These are phyloP conservation scores for Hemicentrotus pulcherrimus DNA, from an alignment of 35 echinoderm and acorn worm genomes.

Conservation along the genomic window DNA sequence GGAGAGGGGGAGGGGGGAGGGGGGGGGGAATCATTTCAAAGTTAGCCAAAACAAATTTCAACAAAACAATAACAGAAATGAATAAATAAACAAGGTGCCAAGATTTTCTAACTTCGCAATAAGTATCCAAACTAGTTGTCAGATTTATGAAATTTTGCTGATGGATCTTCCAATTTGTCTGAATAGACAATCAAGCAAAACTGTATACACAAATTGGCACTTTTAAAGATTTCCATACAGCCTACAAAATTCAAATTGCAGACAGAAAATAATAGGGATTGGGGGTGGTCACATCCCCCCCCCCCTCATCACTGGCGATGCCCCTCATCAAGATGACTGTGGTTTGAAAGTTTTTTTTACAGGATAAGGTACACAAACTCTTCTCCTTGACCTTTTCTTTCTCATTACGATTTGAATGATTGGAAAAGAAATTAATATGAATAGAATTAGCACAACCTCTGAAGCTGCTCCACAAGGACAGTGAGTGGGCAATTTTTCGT, in stretches of 20 bases:
- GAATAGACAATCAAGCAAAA: too few relatives aligned
- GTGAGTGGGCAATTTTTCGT: not conserved
- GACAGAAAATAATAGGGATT: not conserved
- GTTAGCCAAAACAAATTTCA: too few relatives aligned
- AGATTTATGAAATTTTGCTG: too few relatives aligned
- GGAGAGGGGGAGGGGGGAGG: too few relatives aligned
- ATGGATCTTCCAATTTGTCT: too few relatives aligned
- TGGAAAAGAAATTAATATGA: not conserved
- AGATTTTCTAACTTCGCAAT: too few relatives aligned
- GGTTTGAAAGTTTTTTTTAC: not conserved
- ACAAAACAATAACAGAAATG: too few relatives aligned
- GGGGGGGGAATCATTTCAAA: too few relatives aligned
- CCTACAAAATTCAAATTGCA: not conserved
- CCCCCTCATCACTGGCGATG: too few relatives aligned
- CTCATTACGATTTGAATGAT: not conserved
- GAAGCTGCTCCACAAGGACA: not conserved
- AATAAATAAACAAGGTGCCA: too few relatives aligned
- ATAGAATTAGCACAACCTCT: not conserved
- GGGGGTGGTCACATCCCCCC: not conserved
- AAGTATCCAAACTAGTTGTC: too few relatives aligned
- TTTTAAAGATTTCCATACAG: not conserved
- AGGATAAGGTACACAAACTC: not conserved
- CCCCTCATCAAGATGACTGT: not conserved
- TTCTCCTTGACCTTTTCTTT: constrained; percentile 8
- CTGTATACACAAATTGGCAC: too few relatives aligned